Evolutionary conservation across 2,888 invertebrate species (phyloP).

Genomic region (Eustalomyia histrio): DNA sequence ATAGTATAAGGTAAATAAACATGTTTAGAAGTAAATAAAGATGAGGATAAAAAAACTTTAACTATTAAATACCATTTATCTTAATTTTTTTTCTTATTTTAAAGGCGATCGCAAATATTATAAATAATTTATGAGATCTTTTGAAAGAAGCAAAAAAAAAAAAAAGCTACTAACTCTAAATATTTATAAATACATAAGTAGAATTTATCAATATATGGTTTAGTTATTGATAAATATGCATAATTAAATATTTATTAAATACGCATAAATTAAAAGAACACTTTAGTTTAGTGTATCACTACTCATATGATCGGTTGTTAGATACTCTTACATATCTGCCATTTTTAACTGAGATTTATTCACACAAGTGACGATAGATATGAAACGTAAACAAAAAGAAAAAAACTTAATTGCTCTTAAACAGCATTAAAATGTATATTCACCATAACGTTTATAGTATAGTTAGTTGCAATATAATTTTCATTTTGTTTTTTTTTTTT

Average conservation of each 20-base stretch:
- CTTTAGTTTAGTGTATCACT: slow-evolving; percentile 29
- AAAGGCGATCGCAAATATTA: slow-evolving; percentile 20
- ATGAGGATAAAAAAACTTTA: slow-evolving; percentile 29
- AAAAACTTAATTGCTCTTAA: slow-evolving; percentile 17
- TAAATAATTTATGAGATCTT: slow-evolving; percentile 56
- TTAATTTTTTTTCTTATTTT: slow-evolving; percentile 15
- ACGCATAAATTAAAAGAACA: slow-evolving; percentile 60
- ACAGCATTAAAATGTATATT: slow-evolving; percentile 14
- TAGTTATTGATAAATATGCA: slow-evolving; percentile 60
- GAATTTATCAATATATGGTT: slow-evolving; percentile 42
- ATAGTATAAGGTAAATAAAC: slow-evolving; percentile 46
- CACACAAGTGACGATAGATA: slow-evolving; percentile 39
- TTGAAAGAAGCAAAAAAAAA: not conserved
- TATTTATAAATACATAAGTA: slow-evolving; percentile 14
- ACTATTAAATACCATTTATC: slow-evolving; percentile 25
- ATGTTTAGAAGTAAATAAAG: slow-evolving; percentile 44
- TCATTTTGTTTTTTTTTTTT: not conserved
- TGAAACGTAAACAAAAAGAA: slow-evolving; percentile 4
- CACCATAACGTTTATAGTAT: not conserved
- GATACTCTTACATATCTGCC: slow-evolving; percentile 20
- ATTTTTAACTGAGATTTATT: slow-evolving; percentile 40
- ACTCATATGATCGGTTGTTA: not conserved
- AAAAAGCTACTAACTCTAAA: not conserved
- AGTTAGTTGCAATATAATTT: not conserved
- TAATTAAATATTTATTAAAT: slow-evolving; percentile 54